Percentiles rank a stretch among this genome's conserved stretches.
phyloP scores from a whole-genome alignment of 2,113 vertebrate genomes.

The Dolichallabes microphthalmus region DNA sequence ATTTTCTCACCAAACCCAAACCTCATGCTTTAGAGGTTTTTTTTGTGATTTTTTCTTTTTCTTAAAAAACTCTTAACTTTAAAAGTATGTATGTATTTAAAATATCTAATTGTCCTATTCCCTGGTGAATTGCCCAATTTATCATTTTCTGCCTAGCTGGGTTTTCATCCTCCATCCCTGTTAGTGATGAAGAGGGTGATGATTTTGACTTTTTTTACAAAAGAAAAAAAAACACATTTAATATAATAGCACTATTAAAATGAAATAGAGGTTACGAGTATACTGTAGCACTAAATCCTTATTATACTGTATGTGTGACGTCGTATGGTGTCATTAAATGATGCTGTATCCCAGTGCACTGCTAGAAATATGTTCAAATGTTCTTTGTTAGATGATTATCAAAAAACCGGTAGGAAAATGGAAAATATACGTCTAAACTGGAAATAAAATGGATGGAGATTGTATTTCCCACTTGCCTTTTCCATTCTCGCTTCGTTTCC shows the following conservation, averaged over 20 bases:
- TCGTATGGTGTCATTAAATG: neutral
- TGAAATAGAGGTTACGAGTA: neutral
- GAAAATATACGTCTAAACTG: neutral
- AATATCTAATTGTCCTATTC: neutral
- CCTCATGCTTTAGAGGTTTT: neutral
- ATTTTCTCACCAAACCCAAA: too few relatives aligned
- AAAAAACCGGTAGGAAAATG: neutral
- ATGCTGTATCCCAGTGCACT: neutral
- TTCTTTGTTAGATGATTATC: neutral
- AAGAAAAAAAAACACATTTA: conserved; percentile 35
- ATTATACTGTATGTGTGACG: too few relatives aligned
- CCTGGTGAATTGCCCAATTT: neutral
- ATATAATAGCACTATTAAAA: too few relatives aligned
- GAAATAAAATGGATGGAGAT: conserved; percentile 2
- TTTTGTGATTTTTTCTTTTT: neutral
- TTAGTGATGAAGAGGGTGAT: neutral
- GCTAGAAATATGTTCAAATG: neutral
- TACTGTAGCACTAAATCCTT: too few relatives aligned
- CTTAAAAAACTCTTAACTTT: neutral
- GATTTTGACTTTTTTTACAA: neutral
- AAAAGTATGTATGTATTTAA: neutral
- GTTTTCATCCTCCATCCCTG: neutral
- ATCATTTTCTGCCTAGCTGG: neutral
- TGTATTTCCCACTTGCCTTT: conserved; percentile 3
- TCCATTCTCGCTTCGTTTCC: conserved; percentile 11